These are phyloP conservation scores for Odocoileus hemionus DNA, from an alignment of 2,113 vertebrate genomes.

Conservation along the genomic window DNA sequence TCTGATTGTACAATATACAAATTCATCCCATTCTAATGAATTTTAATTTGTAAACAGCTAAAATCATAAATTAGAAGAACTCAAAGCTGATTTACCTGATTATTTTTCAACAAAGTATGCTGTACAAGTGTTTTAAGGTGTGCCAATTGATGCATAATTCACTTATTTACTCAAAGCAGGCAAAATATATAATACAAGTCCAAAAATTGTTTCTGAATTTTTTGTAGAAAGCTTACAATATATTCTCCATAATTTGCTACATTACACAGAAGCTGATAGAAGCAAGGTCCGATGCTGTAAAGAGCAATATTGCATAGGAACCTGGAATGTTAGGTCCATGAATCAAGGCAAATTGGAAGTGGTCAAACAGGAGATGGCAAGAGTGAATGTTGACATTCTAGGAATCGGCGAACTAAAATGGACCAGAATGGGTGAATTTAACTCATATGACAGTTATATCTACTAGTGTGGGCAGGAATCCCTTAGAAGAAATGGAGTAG, in stretches of 20 bases:
- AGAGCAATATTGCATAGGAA: no score
- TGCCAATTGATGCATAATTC: neutral
- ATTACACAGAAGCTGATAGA: neutral
- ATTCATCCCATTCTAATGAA: neutral
- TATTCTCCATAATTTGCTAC: neutral
- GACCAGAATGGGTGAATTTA: no score
- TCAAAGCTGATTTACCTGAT: neutral
- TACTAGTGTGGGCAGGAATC: no score
- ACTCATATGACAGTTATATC: no score
- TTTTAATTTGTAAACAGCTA: slow-evolving; percentile 16
- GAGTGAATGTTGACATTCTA: no score
- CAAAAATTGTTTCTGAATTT: neutral
- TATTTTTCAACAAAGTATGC: neutral
- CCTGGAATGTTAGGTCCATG: no score
- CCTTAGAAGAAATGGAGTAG: no score
- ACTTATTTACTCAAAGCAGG: neutral
- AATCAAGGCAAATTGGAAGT: no score
- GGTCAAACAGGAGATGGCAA: no score
- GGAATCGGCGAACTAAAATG: no score
- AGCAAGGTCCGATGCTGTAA: no score
- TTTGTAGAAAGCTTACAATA: neutral
- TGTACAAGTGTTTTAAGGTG: neutral
- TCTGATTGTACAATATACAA: neutral
- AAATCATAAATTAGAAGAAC: neutral
- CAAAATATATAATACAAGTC: neutral